Evolutionary conservation across 2,113 vertebrate genomes (phyloP).

Genomic region (Fregata magnificens): DNA sequence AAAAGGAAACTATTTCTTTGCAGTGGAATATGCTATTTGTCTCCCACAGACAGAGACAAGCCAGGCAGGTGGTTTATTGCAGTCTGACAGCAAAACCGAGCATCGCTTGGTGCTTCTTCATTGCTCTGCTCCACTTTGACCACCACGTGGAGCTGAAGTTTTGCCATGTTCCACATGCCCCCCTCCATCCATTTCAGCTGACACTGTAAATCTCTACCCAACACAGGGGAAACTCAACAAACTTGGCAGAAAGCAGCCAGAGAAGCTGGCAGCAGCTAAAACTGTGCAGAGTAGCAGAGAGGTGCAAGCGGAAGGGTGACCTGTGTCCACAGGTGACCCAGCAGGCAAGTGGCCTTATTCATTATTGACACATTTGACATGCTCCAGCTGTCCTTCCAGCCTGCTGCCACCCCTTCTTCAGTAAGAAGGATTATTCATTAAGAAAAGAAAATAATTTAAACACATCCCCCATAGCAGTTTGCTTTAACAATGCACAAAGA

Average conservation of each 20-base stretch:
- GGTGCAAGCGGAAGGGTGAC: background rate
- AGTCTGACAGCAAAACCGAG: background rate
- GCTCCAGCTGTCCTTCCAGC: background rate
- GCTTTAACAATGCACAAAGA: background rate
- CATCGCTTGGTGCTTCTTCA: background rate
- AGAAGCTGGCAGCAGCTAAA: background rate
- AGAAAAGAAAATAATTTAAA: background rate
- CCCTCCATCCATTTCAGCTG: background rate
- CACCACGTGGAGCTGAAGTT: background rate
- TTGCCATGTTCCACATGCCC: background rate
- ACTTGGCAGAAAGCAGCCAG: background rate
- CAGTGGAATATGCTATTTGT: background rate
- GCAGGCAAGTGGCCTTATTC: background rate
- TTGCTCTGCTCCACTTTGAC: background rate
- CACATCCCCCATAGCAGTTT: too few species aligned
- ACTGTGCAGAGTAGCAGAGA: background rate
- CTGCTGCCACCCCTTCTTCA: background rate
- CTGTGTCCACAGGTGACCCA: background rate
- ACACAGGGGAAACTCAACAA: too few species aligned
- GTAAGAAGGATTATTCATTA: background rate
- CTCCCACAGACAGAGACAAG: background rate
- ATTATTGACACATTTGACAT: background rate
- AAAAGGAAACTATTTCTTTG: background rate
- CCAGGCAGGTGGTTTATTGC: background rate
- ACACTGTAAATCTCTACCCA: background rate